A percentile compares a stretch with the other conserved stretches of the same genome.
Conservation (phyloP, 2,797 vertebrate species). For the Nothura maculosa region DNA sequence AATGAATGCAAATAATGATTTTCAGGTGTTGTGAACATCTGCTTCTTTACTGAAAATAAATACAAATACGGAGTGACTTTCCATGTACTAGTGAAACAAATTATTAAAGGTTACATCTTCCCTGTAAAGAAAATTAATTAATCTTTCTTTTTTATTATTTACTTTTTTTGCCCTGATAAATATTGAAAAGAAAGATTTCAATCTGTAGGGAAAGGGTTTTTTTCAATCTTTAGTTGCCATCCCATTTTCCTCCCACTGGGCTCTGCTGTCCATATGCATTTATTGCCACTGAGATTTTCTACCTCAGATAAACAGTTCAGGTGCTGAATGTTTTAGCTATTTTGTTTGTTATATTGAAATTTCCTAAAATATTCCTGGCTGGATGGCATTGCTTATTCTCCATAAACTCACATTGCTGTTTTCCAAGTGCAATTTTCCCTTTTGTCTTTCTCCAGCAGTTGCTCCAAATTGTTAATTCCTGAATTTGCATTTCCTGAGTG, state of each 20-base stretch:
- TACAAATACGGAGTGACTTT: background rate
- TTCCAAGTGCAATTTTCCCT: background rate
- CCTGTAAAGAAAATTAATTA: background rate
- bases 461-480: fast-evolving
- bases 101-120: background rate
- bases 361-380: background rate
- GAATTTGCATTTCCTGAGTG: background rate
- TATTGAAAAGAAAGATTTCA: background rate
- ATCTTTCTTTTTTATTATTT: background rate
- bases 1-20: background rate
- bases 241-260: background rate
- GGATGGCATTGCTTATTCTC: background rate
- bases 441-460: background rate
- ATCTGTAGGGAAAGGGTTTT: background rate
- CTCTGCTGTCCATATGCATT: background rate
- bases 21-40: background rate
- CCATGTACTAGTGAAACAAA: background rate
- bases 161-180: fast-evolving
- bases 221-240: background rate
- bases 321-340: background rate
- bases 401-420: background rate
- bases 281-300: background rate
- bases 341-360: background rate
- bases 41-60: background rate
- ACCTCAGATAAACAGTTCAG: background rate